Evolutionary conservation across 2,888 invertebrate species (phyloP).

Genomic region (Lingula anatina): DNA sequence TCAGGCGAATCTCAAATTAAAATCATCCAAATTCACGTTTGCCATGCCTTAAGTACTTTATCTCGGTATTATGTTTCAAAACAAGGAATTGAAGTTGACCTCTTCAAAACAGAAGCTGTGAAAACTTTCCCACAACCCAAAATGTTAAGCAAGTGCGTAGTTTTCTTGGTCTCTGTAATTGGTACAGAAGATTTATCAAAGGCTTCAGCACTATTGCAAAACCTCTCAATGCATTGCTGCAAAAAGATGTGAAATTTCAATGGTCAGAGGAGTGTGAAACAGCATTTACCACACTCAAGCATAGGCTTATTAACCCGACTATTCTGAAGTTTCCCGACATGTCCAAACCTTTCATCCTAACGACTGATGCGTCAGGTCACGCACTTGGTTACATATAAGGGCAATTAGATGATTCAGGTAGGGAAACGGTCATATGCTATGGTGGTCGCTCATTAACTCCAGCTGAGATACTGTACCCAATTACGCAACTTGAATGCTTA

Average conservation of each 20-base stretch:
- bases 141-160: background rate
- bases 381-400: slow-evolving; percentile 11
- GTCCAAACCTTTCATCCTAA: slow-evolving; percentile 9
- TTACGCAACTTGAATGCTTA: background rate
- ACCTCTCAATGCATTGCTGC: background rate
- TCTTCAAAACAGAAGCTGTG: background rate
- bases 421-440: slow-evolving; percentile 1
- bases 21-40: slow-evolving; percentile 1
- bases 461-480: background rate
- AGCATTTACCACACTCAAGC: slow-evolving; percentile 1
- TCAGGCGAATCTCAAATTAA: slow-evolving; percentile 1
- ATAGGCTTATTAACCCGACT: background rate
- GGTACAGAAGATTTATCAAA: too few species aligned
- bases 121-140: background rate
- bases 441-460: background rate
- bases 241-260: background rate
- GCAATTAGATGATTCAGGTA: too few species aligned
- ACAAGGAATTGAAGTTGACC: slow-evolving; percentile 1
- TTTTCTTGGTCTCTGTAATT: slow-evolving; percentile 17
- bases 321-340: slow-evolving; percentile 9
- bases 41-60: background rate
- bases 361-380: slow-evolving; percentile 12
- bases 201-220: too few species aligned
- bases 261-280: slow-evolving; percentile 1
- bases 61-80: slow-evolving; percentile 1